Base-by-base conservation (phyloP, 2,797 vertebrate species). In the Simalia tracyae region DNA sequence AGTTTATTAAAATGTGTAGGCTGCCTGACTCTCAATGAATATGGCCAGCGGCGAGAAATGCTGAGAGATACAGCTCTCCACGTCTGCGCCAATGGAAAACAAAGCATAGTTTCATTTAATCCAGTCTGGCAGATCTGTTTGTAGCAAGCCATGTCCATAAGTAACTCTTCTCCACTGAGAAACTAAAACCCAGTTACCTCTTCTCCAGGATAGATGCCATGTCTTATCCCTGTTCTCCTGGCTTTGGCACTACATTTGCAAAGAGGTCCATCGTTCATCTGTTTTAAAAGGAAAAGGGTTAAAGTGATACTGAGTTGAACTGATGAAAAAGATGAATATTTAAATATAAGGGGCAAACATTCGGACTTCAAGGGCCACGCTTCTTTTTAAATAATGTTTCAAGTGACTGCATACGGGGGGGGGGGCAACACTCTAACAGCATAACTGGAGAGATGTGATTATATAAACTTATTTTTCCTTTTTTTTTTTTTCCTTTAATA, bases 231-330 rank as follows among this genome's bases (percentile, higher is more conserved):
- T 0, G 99, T 99, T 89, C 99, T 98, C 92, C 99, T 98, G 91
- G 99, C 98, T 98, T 99, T 99, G 92, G 98, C 98, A 15, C 99
- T 99, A 97, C 99, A 99, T 96, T 99, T 99, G 97, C 99, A 99
- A 95, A 99, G 92, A 72, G 99, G 99, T 14, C 99, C 99, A 93
- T 99, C 99, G 94, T 99, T 99, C 99, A 99, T 99, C 99, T 99
- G 98, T 95, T 91, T 81, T 95, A 95, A 96, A 96, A 92, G 46
- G 94, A 94, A 96, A 95, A 97, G 36, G 72, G 8, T 17, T 10
- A 42, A 95, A 4, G 87, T 61, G 91, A 94, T 92, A 93, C 76
- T 91, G 36, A 59, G 46, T 95, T 95, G 96, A 91, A 97, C 1
- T 93, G 90, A 91, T 90, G 87, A 81, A 46, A n/a, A 31, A 63